Evolutionary conservation across 2,888 invertebrate species (phyloP).

Genomic region (Chymomyza procnemis): DNA sequence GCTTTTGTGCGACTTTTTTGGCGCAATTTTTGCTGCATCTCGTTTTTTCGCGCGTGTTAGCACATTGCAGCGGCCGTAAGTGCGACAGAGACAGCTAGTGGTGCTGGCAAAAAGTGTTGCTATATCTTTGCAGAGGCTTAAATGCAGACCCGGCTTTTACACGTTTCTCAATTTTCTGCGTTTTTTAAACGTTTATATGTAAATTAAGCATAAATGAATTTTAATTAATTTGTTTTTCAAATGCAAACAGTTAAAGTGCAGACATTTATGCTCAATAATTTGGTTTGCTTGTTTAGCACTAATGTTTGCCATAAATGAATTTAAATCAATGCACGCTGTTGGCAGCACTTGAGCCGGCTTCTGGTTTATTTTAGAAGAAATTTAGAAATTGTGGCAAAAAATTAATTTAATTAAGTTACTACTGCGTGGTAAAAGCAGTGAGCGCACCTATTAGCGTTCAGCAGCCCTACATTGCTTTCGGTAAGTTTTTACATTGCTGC

Average conservation of each 20-base stretch:
- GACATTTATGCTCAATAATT: neutral
- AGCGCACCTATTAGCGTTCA: neutral
- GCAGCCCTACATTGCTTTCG: neutral
- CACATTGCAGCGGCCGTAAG: slow-evolving; percentile 19
- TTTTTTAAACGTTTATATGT: neutral
- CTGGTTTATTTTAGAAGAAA: neutral
- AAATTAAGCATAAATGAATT: neutral
- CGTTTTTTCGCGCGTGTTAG: slow-evolving; percentile 15
- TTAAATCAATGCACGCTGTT: neutral
- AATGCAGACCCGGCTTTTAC: slow-evolving; percentile 1
- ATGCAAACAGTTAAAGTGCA: neutral
- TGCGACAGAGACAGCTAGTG: neutral
- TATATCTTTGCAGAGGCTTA: neutral
- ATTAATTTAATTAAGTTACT: no score
- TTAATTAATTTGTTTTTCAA: neutral
- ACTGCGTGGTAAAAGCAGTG: neutral
- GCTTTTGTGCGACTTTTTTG: slow-evolving; percentile 65
- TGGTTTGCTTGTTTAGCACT: neutral
- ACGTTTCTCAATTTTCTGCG: neutral
- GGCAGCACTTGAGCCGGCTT: neutral
- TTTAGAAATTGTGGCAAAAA: no score
- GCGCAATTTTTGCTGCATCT: slow-evolving; percentile 62
- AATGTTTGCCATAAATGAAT: neutral
- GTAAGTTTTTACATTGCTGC: neutral
- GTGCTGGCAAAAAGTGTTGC: neutral